A percentile compares a stretch with the other conserved stretches of the same genome.
Conservation (phyloP, 2,113 vertebrate genomes). For the Fukomys damarensis region DNA sequence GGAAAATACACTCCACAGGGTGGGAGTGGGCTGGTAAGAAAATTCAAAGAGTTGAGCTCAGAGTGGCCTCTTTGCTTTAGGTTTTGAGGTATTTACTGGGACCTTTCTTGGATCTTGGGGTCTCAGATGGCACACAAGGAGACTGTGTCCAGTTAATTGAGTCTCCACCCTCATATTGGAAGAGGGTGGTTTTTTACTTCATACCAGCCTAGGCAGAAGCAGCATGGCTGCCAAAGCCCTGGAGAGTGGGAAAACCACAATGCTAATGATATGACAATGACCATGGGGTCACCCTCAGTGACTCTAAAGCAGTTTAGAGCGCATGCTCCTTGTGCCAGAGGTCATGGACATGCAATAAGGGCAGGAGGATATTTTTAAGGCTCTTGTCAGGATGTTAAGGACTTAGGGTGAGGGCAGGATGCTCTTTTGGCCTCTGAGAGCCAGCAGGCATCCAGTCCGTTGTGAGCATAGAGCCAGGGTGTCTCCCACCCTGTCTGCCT, state of each 20-base stretch:
- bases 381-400: background rate
- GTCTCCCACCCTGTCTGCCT: background rate
- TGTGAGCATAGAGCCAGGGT: background rate
- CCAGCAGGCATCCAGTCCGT: background rate
- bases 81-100: background rate
- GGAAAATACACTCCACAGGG: background rate
- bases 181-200: background rate
- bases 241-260: background rate
- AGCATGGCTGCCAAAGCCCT: background rate
- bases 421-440: background rate
- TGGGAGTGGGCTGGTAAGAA: background rate
- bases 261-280: background rate
- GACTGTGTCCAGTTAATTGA: background rate
- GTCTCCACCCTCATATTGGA: background rate
- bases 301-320: no score
- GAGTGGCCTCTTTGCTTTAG: background rate
- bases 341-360: background rate
- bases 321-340: background rate
- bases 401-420: background rate
- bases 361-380: background rate
- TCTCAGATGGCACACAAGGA: background rate
- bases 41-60: background rate
- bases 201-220: background rate
- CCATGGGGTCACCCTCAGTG: background rate
- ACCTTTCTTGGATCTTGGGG: background rate